Base-by-base conservation (phyloP, 2,797 vertebrate species). In the Phalloptychus januarius region DNA sequence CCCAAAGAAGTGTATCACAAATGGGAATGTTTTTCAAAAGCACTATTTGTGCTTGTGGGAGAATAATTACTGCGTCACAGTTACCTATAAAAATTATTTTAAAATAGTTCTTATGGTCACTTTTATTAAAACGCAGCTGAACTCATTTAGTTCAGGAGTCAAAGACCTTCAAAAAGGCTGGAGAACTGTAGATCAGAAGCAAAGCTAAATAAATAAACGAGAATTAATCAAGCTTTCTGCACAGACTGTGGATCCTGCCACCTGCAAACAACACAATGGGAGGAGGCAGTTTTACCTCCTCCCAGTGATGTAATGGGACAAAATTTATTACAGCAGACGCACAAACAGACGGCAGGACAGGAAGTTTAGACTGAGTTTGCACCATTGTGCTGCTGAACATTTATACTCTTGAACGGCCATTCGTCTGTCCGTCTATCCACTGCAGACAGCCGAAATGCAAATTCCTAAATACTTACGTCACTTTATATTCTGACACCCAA, bases 271-370 rank as follows among this genome's bases (percentile, higher is more conserved):
- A 23, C 28, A 38, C 38, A 16, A 16, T 23, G 52, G 71, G 72
- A 16, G 77, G 56, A 48, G 7, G 50, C 65, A 20, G 65, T 75
- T 78, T 63, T 52, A 75, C 50, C 65, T 85, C 16, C 72, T 86
- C 73, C 72, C 67, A 46, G 75, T 84, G 74, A 87, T 82, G 75
- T 89, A 85, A 89, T 80, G 67, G 78, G 75, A 80, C 77, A 86
- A 73, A 65, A 86, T 84, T 7, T 70, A 67, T 78, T n/a, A 10
- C 50, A 36, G 23, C 71, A 48, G 72, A 74, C 67, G 63, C 63
- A 44, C 48, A 79, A 75, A 71, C 67, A 69, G 5, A 52, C 58
- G 44, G 77, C 20, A 45, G 48, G 72, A 76, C 77, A 78, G 79
- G 81, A 86, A 70, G 72, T 72, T 77, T 67, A 28, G 72, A 78